These are phyloP conservation scores for Nemurella pictetii DNA, from an alignment of 2,888 invertebrate genomes.

Conservation along the genomic window DNA sequence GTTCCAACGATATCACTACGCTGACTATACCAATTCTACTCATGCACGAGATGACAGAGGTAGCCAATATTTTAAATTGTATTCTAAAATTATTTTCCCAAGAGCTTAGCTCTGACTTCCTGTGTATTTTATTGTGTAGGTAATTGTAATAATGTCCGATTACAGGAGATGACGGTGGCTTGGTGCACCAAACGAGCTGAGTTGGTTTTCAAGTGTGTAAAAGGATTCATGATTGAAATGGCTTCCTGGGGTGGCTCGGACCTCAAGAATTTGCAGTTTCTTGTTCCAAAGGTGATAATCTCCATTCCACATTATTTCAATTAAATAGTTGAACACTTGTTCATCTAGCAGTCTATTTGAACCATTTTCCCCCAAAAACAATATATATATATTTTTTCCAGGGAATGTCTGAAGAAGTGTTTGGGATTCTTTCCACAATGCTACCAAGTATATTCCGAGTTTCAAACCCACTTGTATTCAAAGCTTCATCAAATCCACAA, in stretches of 20 bases:
- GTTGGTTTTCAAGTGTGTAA: slow-evolving; percentile 96
- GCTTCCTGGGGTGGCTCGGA: slow-evolving; percentile 90
- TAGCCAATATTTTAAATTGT: slow-evolving; percentile 53
- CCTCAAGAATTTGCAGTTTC: slow-evolving; percentile 82
- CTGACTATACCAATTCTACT: slow-evolving; percentile 91
- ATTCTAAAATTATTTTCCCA: no score
- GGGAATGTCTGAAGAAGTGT: slow-evolving; percentile 81
- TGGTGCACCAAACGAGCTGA: slow-evolving; percentile 98
- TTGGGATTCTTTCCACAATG: slow-evolving; percentile 80
- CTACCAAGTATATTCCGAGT: slow-evolving; percentile 91
- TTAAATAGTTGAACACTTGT: no score
- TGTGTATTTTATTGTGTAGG: not conserved
- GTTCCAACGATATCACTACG: slow-evolving; percentile 90
- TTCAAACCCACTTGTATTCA: slow-evolving; percentile 88
- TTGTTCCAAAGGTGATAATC: slow-evolving; percentile 71
- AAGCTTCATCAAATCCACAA: slow-evolving; percentile 55
- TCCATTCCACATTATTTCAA: not conserved
- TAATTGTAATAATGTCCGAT: slow-evolving; percentile 35
- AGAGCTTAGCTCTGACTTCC: not conserved
- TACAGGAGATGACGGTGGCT: slow-evolving; percentile 88
- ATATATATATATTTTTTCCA: slow-evolving; percentile 48
- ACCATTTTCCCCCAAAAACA: not conserved
- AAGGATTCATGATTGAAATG: slow-evolving; percentile 99
- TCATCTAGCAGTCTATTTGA: no score
- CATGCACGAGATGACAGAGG: slow-evolving; percentile 92